A percentile compares a stretch with the other conserved stretches of the same genome.
These are phyloP conservation scores for Augochlora pura DNA, from an alignment of 1,140 invertebrate genomes.

Conservation along the genomic window DNA sequence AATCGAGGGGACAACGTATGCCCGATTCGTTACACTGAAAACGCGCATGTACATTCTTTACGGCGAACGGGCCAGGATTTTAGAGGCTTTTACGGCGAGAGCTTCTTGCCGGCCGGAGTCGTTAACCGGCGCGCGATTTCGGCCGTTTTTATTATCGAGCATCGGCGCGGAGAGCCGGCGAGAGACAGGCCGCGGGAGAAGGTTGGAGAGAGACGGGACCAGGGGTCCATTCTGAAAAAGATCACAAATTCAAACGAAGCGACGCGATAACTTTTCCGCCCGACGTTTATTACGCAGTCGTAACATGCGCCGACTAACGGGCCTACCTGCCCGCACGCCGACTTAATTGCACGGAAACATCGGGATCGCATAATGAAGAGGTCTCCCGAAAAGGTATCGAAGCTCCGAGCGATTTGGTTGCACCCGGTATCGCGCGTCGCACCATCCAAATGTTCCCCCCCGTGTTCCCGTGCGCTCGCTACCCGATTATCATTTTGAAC, in stretches of 20 bases:
- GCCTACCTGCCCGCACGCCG: constrained; percentile 38
- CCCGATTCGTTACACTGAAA: constrained; percentile 2
- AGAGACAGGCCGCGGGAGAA: too few relatives aligned
- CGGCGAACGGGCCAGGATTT: constrained; percentile 36
- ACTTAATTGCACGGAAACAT: constrained; percentile 65
- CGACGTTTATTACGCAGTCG: constrained; percentile 62
- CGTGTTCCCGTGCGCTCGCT: too few relatives aligned
- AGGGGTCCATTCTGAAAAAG: constrained; percentile 28
- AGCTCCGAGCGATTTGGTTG: constrained; percentile 17
- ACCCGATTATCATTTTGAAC: too few relatives aligned
- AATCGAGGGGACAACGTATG: neutral
- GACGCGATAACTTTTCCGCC: constrained; percentile 64
- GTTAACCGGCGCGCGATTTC: constrained; percentile 58
- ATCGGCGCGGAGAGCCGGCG: neutral
- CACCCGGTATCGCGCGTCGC: neutral
- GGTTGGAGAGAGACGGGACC: too few relatives aligned
- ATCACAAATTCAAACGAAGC: constrained; percentile 59
- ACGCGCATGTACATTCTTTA: constrained; percentile 34
- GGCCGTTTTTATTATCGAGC: constrained; percentile 45
- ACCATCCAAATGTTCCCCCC: too few relatives aligned
- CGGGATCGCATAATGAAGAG: constrained; percentile 56
- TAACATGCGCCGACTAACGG: constrained; percentile 50
- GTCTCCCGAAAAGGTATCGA: constrained; percentile 43
- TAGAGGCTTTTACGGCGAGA: constrained; percentile 61
- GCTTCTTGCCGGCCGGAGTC: constrained; percentile 60